Percentiles rank a stretch among this genome's conserved stretches.
Conservation (phyloP, 2,797 vertebrate species). For the Heliangelus exortis region DNA sequence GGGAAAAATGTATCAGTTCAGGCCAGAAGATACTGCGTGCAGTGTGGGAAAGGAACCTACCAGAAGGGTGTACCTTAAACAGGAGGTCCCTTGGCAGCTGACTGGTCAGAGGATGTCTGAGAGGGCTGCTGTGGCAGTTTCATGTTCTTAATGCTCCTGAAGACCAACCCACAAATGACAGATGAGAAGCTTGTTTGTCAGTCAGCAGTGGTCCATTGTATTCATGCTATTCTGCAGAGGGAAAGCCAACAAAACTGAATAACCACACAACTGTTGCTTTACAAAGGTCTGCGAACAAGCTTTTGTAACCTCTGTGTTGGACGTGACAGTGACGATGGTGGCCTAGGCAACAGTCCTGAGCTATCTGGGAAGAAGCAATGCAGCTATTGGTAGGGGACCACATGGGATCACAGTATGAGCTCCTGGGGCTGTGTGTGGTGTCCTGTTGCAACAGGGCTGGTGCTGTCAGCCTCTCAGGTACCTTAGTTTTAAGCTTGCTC, state of each 20-base stretch:
- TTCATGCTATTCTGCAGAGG: not conserved
- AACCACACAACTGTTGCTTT: not conserved
- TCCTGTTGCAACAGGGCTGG: not conserved
- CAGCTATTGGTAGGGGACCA: accelerated
- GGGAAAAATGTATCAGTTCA: not conserved
- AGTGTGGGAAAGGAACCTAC: not conserved
- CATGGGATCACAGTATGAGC: not conserved
- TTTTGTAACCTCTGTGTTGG: not conserved
- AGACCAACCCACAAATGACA: not conserved
- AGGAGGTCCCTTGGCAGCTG: not conserved
- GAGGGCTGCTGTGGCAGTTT: not conserved
- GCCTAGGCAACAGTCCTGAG: not conserved
- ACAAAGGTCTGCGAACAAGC: not conserved
- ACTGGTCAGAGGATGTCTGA: not conserved
- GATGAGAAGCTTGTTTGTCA: not conserved
- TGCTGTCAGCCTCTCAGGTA: not conserved
- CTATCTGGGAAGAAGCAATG: not conserved
- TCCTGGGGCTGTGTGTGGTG: accelerated
- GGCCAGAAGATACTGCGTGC: not conserved
- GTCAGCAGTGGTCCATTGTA: not conserved
- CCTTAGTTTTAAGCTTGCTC: not conserved
- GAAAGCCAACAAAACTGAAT: not conserved
- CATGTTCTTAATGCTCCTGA: not conserved
- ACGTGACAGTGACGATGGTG: accelerated
- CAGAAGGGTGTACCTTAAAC: not conserved